These are phyloP conservation scores for Spodoptera frugiperda DNA, from an alignment of 1,140 invertebrate species.

Conservation along the genomic window DNA sequence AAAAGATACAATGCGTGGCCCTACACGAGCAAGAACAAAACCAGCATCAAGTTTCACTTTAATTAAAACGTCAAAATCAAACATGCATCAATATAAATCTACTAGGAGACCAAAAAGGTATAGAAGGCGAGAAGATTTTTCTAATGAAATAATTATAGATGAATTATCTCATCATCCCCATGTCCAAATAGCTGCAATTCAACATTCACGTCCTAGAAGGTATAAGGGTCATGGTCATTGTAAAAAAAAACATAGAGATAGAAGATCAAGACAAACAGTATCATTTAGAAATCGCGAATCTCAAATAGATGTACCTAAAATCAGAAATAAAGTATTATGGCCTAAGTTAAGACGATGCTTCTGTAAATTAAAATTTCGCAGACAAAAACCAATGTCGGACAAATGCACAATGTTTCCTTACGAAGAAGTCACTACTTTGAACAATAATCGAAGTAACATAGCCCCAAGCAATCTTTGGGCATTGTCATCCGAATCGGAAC, in stretches of 20 bases:
- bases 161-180: not conserved
- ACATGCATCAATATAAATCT: not conserved
- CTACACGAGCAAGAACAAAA: not conserved
- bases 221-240: not conserved
- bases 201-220: not conserved
- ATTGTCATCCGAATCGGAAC: conserved; percentile 9
- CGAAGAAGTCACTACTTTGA: conserved; percentile 5
- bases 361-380: conserved; percentile 61
- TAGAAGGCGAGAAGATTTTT: not conserved
- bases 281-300: conserved; percentile 35
- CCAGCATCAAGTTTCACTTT: not conserved
- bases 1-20: conserved; percentile 42
- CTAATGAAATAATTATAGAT: conserved; percentile 25
- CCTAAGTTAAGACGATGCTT: conserved; percentile 54
- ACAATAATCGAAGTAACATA: not conserved
- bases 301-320: conserved; percentile 32
- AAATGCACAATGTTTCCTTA: conserved; percentile 10
- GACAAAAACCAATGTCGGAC: conserved; percentile 47
- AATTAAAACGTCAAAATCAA: no score
- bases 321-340: conserved; percentile 35
- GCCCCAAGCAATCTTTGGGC: not conserved
- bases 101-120: not conserved
- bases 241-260: conserved; percentile 6
- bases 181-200: not conserved
- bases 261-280: not conserved